These are phyloP conservation scores for Nomada ferruginata DNA, from an alignment of 2,888 invertebrate species.

Conservation along the genomic window DNA sequence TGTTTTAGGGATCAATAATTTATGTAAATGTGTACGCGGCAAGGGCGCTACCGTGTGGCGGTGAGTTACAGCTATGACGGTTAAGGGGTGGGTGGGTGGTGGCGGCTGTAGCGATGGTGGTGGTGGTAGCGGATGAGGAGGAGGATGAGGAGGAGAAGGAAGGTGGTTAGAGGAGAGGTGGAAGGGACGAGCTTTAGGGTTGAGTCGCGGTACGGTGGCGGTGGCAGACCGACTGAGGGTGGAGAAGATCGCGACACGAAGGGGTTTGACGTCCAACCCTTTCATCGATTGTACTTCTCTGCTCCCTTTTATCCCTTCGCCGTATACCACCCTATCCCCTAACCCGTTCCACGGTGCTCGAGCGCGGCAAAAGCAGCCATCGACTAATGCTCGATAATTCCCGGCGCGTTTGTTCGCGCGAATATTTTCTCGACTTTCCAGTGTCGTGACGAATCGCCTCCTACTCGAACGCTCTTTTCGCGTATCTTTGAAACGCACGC, in stretches of 20 bases:
- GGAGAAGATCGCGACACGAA: conserved; percentile 83
- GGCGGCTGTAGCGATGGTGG: conserved; percentile 48
- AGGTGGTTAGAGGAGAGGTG: conserved; percentile 66
- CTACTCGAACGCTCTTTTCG: conserved; percentile 67
- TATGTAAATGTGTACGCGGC: conserved; percentile 84
- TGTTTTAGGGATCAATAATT: conserved; percentile 84
- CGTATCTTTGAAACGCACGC: conserved; percentile 68
- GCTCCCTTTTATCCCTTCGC: conserved; percentile 76
- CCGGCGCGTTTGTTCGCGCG: conserved; percentile 73
- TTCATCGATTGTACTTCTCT: conserved; percentile 83
- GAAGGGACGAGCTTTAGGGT: conserved; percentile 67
- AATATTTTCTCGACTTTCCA: conserved; percentile 74
- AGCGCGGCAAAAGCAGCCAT: conserved; percentile 77
- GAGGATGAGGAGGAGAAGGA: conserved; percentile 65
- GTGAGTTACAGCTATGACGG: conserved; percentile 82
- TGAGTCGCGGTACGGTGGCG: conserved; percentile 68
- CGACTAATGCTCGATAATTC: conserved; percentile 81
- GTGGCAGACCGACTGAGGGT: conserved; percentile 74
- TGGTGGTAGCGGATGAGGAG: conserved; percentile 37
- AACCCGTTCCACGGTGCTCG: conserved; percentile 63
- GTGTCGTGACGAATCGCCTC: conserved; percentile 63
- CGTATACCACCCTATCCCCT: conserved; percentile 67
- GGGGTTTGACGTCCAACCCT: conserved; percentile 84
- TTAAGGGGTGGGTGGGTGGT: conserved; percentile 66
- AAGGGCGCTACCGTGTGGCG: conserved; percentile 84